Conservation (phyloP, 2,888 invertebrate species). For the Seira sanloemensis region DNA sequence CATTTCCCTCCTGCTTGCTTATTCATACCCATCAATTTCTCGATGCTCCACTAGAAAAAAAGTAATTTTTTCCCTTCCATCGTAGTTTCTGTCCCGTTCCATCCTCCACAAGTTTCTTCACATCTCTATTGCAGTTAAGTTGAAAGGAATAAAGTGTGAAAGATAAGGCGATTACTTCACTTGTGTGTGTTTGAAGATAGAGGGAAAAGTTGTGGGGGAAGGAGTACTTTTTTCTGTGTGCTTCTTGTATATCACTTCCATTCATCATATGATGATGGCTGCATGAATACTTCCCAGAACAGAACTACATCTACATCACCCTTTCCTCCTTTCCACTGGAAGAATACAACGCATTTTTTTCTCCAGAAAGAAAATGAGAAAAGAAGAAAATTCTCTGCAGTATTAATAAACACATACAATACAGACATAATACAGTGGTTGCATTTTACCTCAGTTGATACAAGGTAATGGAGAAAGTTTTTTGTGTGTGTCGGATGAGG, state of each 20-base stretch:
- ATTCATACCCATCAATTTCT: neutral
- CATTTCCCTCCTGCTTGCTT: neutral
- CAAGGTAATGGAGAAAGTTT: neutral
- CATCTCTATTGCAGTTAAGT: constrained; percentile 25
- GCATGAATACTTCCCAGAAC: neutral
- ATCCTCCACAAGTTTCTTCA: neutral
- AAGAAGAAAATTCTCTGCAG: constrained; percentile 4
- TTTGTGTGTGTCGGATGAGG: neutral
- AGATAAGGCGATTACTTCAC: constrained; percentile 71
- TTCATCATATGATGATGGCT: constrained; percentile 50
- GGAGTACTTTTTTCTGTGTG: constrained; percentile 5
- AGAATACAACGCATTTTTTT: neutral
- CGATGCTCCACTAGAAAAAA: too few species aligned
- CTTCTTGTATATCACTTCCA: constrained; percentile 57
- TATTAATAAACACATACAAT: neutral
- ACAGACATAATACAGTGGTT: neutral
- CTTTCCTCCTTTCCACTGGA: neutral
- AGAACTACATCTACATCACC: constrained; percentile 8
- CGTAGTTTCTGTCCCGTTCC: neutral
- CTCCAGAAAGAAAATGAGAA: neutral
- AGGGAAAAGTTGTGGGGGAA: neutral
- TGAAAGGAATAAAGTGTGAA: constrained; percentile 70
- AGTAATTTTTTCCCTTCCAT: neutral
- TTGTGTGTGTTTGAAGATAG: constrained; percentile 42
- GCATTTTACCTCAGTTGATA: neutral